Base-by-base conservation (phyloP, 2,113 vertebrate genomes). In the Tursiops truncatus region DNA sequence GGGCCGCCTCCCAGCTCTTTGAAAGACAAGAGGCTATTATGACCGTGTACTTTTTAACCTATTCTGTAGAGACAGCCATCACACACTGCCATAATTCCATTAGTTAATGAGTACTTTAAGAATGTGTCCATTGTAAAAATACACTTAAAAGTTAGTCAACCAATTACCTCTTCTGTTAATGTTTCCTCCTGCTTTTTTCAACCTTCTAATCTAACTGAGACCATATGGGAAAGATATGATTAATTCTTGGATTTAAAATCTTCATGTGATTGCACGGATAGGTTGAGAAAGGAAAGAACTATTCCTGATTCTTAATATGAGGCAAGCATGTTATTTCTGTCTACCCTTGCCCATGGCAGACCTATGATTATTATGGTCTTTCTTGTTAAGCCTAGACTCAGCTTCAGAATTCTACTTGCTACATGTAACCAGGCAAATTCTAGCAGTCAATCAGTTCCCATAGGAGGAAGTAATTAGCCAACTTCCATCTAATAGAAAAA, bases 51-150 rank as follows among this genome's bases (percentile, higher is more conserved):
- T 96, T 98, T 96, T 96, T 96, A 98, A 97, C 97, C 98, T 96
- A 70, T 58, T 97, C 94, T 90, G 26, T 89, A 50, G 41, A 97
- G 93, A 70, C 56, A 98, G 96, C 85, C 85, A 41, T 81, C 86
- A n/a, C 84, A 96, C 65, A n/a, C 91, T 91, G 91, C 97, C 90
- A 8, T 97, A 96, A 98, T 98, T 97, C 98, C 98, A 98, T 98
- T 98, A 98, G 98, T 98, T 98, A 98, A 99, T 98, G 98, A 98
- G 97, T 91, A 84, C 91, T 97, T 96, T 92, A 98, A 96, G 85
- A 98, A 98, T 98, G 89, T 98, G 96, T 96, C 95, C 96, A 96
- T 97, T 89, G 15, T 96, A 96, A 98, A 98, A 97, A 94, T 88
- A 96, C 82, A 97, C 96, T 98, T 98, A 98, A 98, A 98, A 98